Evolutionary conservation across 2,113 vertebrate genomes (phyloP), one percentile per base, ranked within the genome.

Genomic region (Coturnix japonica): DNA sequence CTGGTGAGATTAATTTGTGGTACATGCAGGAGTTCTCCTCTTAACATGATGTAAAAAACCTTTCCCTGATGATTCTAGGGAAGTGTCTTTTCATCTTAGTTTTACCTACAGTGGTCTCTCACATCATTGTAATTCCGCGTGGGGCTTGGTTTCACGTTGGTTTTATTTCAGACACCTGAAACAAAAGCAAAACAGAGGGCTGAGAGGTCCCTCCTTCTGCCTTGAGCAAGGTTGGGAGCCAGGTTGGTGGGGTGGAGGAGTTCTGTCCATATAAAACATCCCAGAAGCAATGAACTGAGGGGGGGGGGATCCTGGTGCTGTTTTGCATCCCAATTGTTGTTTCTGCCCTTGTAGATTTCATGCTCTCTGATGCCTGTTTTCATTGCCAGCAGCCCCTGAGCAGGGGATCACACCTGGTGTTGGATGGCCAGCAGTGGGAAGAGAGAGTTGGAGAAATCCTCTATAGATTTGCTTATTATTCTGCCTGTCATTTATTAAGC

Each of bases 261-360:
- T 28, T 86, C 76, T 83, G 57, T 73, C 53, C 54, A 22, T 75
- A 81, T 75, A 81, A 93, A 81, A 30, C 21, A 10, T 63, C 77
- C 85, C 35, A 39, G 83, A 66, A 72, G 72, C 2, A 23, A 80
- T 28, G n/a, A 3, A 39, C 31, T 23, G 33, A 35, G 10, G 4
- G 41, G 10, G 4, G 12, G 37, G 9, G 18, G 6, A 18, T 26
- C 43, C 4, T 30, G 79, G 31, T 61, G 25, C 20, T 87, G 35
- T 75, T 95, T 65, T 56, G 70, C 83, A 70, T 81, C 70, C 44
- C 44, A 79, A 69, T 0, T 2, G 18, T 72, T 33, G 43, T 67
- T 91, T 84, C 88, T 83, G 70, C 20, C 20, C 44, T 78, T 88
- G 93, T 57, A 61, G 31, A 70, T 94, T 91, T 94, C 83, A 75